Evolutionary conservation across 1,140 invertebrate genomes (phyloP).

Genomic region (Platorchestia sp.): DNA sequence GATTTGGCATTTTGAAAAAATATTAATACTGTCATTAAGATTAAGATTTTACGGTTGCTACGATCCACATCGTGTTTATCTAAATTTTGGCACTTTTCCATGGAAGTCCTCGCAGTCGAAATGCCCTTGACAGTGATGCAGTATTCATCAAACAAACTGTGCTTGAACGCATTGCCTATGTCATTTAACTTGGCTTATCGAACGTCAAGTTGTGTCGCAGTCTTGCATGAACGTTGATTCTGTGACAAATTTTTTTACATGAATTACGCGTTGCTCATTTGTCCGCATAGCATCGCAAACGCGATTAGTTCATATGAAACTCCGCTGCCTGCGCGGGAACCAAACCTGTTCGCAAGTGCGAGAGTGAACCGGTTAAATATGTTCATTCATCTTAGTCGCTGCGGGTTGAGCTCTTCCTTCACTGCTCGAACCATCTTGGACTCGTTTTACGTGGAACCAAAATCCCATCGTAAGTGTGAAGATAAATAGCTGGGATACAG

Average conservation of each 20-base stretch:
- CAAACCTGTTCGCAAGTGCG: conserved; percentile 5
- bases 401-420: not conserved
- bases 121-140: not conserved
- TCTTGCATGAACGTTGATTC: not conserved
- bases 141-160: not conserved
- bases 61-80: not conserved
- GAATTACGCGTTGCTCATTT: not conserved
- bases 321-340: not conserved
- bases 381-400: not conserved
- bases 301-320: not conserved
- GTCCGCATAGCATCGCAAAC: not conserved
- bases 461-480: not conserved
- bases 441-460: not conserved
- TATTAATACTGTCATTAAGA: not conserved
- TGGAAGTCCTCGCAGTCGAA: not conserved
- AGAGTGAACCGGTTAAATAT: conserved; percentile 1
- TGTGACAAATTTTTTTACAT: not conserved
- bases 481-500: not conserved
- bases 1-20: not conserved
- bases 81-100: not conserved
- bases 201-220: not conserved
- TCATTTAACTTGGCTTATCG: not conserved
- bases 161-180: not conserved
- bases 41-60: not conserved
- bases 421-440: not conserved